Evolutionary conservation across 2,797 vertebrate species (phyloP).

Genomic region (Megaceryle alcyon): DNA sequence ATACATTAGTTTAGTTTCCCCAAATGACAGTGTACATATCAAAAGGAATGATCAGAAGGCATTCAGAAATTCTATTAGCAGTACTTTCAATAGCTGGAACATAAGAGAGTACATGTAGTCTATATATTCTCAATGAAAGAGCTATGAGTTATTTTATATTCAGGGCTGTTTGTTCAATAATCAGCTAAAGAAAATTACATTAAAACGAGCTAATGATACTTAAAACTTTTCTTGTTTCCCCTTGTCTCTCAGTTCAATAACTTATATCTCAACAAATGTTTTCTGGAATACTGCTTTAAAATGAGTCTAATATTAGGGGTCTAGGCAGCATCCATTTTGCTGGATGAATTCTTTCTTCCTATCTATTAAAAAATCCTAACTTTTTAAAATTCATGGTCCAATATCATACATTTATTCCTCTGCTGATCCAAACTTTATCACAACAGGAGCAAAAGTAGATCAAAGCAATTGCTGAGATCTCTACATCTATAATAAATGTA

Average conservation of each 20-base stretch:
- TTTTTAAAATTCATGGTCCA: not conserved
- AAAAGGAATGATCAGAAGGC: slow-evolving; percentile 6
- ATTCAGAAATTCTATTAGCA: slow-evolving; percentile 49
- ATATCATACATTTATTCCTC: not conserved
- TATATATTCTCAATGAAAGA: not conserved
- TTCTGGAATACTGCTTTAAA: not conserved
- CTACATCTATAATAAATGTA: not conserved
- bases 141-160: not conserved
- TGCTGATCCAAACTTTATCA: not conserved
- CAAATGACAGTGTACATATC: not conserved
- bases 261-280: not conserved
- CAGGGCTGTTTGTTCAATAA: not conserved
- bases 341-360: not conserved
- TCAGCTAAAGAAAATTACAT: slow-evolving; percentile 13
- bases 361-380: not conserved
- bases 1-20: not conserved
- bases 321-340: not conserved
- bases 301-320: not conserved
- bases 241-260: not conserved
- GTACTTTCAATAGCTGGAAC: not conserved
- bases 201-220: slow-evolving; percentile 13
- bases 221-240: slow-evolving; percentile 14
- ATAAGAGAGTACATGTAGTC: not conserved
- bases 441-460: not conserved
- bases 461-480: not conserved